A percentile compares a stretch with the other conserved stretches of the same genome.
phyloP scores from a whole-genome alignment of 2,888 invertebrate species.

The Rotaria sp. region DNA sequence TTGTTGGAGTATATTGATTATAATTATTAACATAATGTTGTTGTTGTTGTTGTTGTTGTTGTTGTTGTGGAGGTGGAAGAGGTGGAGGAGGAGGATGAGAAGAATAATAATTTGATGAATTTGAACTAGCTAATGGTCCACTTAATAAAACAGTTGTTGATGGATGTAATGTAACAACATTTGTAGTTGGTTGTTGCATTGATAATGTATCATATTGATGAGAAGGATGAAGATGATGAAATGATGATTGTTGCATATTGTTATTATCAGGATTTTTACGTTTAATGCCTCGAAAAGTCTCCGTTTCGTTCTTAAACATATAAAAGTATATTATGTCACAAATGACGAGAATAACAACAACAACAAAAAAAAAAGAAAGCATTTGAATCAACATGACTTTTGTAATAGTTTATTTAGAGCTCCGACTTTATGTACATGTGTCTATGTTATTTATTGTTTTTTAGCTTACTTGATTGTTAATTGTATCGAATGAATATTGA shows the following conservation, averaged over 20 bases:
- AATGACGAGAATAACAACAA: neutral
- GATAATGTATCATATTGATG: neutral
- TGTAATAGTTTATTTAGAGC: constrained; percentile 26
- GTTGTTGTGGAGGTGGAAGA: neutral
- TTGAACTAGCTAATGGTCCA: neutral
- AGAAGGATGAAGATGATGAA: neutral
- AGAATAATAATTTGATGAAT: neutral
- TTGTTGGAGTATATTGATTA: neutral
- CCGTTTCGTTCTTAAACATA: neutral
- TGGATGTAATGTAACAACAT: constrained; percentile 15
- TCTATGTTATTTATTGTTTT: neutral
- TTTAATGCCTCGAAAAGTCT: constrained; percentile 7
- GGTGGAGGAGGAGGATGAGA: too few species aligned
- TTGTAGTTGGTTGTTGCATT: neutral
- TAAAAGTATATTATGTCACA: neutral
- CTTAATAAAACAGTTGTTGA: neutral
- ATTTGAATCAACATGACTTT: neutral
- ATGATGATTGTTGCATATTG: neutral
- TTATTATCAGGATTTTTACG: neutral
- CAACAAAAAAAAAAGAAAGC: too few species aligned
- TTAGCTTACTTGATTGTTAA: neutral
- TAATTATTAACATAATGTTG: neutral
- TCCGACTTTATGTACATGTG: constrained; percentile 24
- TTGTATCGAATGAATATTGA: neutral
- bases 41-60: constrained; percentile 9